A percentile compares a stretch with the other conserved stretches of the same genome.
phyloP scores from a whole-genome alignment of 2,797 vertebrate species.

The Crenichthys baileyi region DNA sequence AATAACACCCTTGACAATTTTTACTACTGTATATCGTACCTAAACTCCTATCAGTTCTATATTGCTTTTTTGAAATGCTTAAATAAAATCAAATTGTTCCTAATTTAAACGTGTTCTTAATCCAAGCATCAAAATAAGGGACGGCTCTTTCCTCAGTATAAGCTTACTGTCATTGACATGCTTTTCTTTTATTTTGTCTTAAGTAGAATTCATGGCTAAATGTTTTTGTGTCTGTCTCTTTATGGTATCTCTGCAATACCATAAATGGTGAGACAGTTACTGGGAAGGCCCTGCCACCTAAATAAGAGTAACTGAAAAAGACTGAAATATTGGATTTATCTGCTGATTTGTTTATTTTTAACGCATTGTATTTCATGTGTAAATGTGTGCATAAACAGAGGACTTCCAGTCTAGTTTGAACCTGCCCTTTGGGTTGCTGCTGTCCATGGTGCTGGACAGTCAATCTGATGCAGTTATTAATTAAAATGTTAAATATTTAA shows the following conservation, averaged over 20 bases:
- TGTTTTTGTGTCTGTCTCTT: no score
- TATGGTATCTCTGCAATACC: no score
- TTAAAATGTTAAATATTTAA: not conserved
- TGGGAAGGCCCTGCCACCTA: no score
- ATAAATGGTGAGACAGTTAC: not conserved
- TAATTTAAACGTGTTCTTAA: not conserved
- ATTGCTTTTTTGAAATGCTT: not conserved
- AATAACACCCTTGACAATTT: no score
- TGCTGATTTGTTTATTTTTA: no score
- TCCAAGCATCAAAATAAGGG: not conserved
- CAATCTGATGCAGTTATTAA: not conserved
- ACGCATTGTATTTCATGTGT: no score
- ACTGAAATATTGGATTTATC: no score
- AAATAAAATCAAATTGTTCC: not conserved
- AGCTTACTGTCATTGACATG: not conserved
- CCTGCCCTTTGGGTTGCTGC: not conserved
- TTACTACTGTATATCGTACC: no score
- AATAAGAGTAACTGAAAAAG: no score
- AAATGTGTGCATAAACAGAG: not conserved
- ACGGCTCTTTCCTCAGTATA: not conserved
- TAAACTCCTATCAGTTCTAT: no score
- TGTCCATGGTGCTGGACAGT: slow-evolving; percentile 1
- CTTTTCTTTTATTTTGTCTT: not conserved
- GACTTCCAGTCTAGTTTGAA: not conserved
- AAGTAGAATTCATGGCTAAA: not conserved